Base-by-base conservation (phyloP, 1,140 invertebrate species). In the Globodera ellingtonae region DNA sequence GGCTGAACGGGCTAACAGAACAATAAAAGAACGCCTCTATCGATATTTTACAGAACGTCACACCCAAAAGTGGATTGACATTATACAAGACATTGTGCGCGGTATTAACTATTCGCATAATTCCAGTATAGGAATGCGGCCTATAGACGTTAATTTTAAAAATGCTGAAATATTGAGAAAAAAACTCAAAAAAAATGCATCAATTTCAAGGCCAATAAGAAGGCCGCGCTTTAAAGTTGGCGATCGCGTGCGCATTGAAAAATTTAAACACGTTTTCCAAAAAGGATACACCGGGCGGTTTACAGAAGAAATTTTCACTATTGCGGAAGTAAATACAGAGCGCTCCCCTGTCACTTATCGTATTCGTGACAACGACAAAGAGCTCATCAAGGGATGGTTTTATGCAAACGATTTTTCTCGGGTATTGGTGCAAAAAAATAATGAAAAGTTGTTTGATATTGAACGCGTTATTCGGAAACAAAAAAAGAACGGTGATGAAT, bases 11-110 rank as follows among this genome's bases (percentile, higher is more conserved):
- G 74, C 75, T 24, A 84, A 71, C 18, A 6, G 83, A 44, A 86
- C 85, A 35, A 65, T 83, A 21, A 83, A 84, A 65, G 69, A 59
- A 50, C 66, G 84, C 18, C 67, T 84, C 9, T 80, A 82, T 50
- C 47, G 59, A 7, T 86, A 84, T 48, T 86, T 84, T 52, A 84
- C 79, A n/a, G 72, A 78, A 21, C 21, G 75, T 10, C 7, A 81
- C 15, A 86, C 81, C 6, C 47, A 44, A 59, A 18, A 24, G 18
- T 84, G 83, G 83, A 66, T 84, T 46, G 80, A 83, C 56, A 44
- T 85, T 0, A 62, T 84, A 9, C 83, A 72, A 56, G 44, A 82
- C 7, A 83, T 84, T 66, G 79, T 82, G n/a, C 18, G 67, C n/a
- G 73, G 24, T 0, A 86, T 86, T 8, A 84, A 84, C 48, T 35